Conservation (phyloP, 2,888 invertebrate genomes). For the Zele albiditarsus region DNA sequence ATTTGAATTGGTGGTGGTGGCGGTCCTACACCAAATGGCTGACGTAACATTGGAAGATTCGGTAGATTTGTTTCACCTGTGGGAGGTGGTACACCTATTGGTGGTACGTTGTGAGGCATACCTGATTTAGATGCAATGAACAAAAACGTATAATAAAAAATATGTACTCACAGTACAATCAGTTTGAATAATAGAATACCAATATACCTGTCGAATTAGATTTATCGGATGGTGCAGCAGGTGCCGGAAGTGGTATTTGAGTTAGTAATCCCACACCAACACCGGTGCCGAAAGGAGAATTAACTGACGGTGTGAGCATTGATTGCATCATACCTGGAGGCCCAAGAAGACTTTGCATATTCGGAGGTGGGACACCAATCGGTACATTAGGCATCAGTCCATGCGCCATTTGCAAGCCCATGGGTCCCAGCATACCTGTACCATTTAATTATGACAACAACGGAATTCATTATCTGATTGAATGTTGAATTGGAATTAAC, state of each 20-base stretch:
- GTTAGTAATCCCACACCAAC: constrained; percentile 68
- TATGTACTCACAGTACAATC: background rate
- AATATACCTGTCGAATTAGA: constrained; percentile 67
- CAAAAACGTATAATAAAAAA: background rate
- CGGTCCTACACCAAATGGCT: constrained; percentile 66
- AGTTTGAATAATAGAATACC: background rate
- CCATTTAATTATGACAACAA: constrained; percentile 9
- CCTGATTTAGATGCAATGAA: constrained; percentile 57
- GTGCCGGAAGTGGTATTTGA: constrained; percentile 71
- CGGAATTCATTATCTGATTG: background rate
- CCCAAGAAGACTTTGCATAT: constrained; percentile 72
- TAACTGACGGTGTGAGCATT: constrained; percentile 69
- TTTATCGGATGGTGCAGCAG: constrained; percentile 71
- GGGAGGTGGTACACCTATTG: constrained; percentile 71
- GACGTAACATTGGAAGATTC: constrained; percentile 67
- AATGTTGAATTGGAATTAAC: background rate
- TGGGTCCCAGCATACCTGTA: constrained; percentile 72
- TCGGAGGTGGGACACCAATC: constrained; percentile 77
- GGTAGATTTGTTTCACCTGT: constrained; percentile 66
- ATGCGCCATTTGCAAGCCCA: constrained; percentile 76
- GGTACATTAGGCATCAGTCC: constrained; percentile 75
- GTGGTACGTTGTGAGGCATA: constrained; percentile 72
- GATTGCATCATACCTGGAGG: constrained; percentile 71
- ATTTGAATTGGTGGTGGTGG: constrained; percentile 67
- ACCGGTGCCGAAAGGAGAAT: constrained; percentile 69